Conservation (phyloP, 2,888 invertebrate species). For the Palloptera scutellata region DNA sequence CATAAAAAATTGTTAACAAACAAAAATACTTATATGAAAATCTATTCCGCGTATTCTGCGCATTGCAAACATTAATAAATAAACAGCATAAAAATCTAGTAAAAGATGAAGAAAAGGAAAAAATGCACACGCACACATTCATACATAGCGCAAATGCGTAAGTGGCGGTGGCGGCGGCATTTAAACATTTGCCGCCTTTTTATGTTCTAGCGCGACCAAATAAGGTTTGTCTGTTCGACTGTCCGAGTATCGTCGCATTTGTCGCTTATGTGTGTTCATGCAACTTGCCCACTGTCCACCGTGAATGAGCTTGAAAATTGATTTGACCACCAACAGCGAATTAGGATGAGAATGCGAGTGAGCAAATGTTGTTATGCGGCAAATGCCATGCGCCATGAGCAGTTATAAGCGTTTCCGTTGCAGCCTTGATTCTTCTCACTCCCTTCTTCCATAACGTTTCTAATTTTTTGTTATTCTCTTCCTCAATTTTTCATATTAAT, state of each 20-base stretch:
- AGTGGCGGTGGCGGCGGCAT: conserved; percentile 16
- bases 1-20: conserved; percentile 11
- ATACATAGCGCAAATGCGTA: not conserved
- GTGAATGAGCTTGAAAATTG: conserved; percentile 2
- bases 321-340: not conserved
- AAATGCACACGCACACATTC: no score
- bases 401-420: conserved; percentile 5
- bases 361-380: not conserved
- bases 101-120: no score
- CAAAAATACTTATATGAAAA: no score
- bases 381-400: conserved; percentile 1
- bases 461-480: no score
- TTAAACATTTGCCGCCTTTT: conserved; percentile 24
- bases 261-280: not conserved
- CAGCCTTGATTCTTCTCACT: no score
- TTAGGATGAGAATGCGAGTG: not conserved
- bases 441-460: no score
- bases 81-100: no score
- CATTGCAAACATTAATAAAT: no score
- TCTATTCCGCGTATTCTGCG: no score
- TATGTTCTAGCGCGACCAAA: no score
- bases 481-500: no score
- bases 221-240: not conserved
- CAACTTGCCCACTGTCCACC: not conserved
- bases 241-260: no score